phyloP scores from a whole-genome alignment of 2,888 invertebrate species.

The Serripes groenlandicus region DNA sequence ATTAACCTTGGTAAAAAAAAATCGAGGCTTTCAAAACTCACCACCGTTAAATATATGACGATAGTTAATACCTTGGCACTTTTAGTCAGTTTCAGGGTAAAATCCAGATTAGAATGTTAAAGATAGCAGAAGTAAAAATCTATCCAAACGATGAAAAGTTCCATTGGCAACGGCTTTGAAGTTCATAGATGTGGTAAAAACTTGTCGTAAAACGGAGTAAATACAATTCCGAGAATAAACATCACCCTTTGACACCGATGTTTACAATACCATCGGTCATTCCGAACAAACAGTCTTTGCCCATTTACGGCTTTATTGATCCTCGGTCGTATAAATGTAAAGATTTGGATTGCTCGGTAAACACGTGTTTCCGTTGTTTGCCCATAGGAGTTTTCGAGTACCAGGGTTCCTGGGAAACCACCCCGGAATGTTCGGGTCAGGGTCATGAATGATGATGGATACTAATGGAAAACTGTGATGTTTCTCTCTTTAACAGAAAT shows the following conservation, averaged over 20 bases:
- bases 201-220: not conserved
- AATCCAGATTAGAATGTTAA: too few species aligned
- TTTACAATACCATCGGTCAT: not conserved
- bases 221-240: not conserved
- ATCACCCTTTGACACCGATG: not conserved
- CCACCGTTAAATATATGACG: too few species aligned
- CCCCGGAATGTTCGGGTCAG: not conserved
- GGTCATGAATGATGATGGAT: too few species aligned
- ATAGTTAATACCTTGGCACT: too few species aligned
- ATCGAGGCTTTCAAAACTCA: too few species aligned
- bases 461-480: too few species aligned
- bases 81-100: too few species aligned
- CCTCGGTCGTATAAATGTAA: not conserved
- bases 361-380: not conserved
- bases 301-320: conserved; percentile 8
- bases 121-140: too few species aligned
- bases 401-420: not conserved
- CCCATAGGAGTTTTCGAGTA: not conserved
- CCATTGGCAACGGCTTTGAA: too few species aligned
- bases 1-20: too few species aligned
- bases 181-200: not conserved
- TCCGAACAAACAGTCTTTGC: not conserved
- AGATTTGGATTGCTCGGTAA: not conserved
- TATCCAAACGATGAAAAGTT: too few species aligned
- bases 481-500: too few species aligned